A percentile compares a stretch with the other conserved stretches of the same genome.
Evolutionary conservation across 2,797 vertebrate species (phyloP).

Genomic region (Selene dorsalis): DNA sequence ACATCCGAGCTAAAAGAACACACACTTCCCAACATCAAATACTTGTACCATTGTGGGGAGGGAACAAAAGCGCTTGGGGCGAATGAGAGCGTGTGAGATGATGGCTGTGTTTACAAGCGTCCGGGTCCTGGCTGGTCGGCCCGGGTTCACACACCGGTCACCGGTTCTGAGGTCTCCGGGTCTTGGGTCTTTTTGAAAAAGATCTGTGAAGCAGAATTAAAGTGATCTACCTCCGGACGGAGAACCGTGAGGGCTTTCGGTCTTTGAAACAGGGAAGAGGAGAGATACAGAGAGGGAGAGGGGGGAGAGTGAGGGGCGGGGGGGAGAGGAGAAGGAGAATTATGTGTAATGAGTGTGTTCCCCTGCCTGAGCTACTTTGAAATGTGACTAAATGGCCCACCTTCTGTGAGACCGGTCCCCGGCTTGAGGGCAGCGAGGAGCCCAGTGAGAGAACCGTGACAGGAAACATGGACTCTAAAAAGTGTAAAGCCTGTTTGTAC

Average conservation of each 20-base stretch:
- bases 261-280: constrained; percentile 65
- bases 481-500: constrained; percentile 16
- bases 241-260: constrained; percentile 66
- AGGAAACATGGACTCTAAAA: constrained; percentile 14
- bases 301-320: constrained; percentile 32
- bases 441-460: constrained; percentile 39
- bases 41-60: constrained; percentile 66
- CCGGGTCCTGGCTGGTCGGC: constrained; percentile 70
- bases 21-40: constrained; percentile 63
- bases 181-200: constrained; percentile 86
- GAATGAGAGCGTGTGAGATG: constrained; percentile 79
- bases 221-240: constrained; percentile 86
- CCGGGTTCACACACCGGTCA: constrained; percentile 85
- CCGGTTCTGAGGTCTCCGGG: constrained; percentile 82
- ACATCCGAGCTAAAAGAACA: constrained; percentile 47
- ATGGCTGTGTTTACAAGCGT: constrained; percentile 81
- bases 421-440: constrained; percentile 50
- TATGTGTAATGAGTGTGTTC: constrained; percentile 81
- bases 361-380: constrained; percentile 81
- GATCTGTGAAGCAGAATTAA: constrained; percentile 90
- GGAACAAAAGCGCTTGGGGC: constrained; percentile 73
- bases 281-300: constrained; percentile 53
- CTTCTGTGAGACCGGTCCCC: constrained; percentile 67
- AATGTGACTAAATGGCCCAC: constrained; percentile 82
- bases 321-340: constrained; percentile 71